These are phyloP conservation scores for Apolygus lucorum DNA, from an alignment of 1,140 invertebrate species.

Conservation along the genomic window DNA sequence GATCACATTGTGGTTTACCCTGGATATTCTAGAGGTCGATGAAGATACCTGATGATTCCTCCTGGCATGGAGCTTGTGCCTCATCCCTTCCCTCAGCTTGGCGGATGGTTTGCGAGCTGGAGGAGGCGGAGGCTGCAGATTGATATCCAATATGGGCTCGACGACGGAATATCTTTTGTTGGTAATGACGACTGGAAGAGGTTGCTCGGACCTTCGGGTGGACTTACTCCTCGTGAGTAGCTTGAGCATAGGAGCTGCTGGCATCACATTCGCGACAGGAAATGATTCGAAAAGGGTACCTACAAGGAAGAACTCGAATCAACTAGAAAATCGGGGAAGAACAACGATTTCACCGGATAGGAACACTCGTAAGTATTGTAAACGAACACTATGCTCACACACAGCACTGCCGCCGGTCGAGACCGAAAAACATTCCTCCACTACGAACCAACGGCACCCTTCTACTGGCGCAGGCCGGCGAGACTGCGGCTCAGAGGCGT, in stretches of 20 bases:
- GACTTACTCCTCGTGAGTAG: slow-evolving; percentile 21
- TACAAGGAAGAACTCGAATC: no score
- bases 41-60: slow-evolving; percentile 16
- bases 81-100: slow-evolving; percentile 21
- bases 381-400: not conserved
- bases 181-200: slow-evolving; percentile 18
- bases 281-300: not conserved
- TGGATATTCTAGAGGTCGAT: not conserved
- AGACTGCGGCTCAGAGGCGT: not conserved
- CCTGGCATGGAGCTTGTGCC: slow-evolving; percentile 19
- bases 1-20: not conserved
- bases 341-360: no score
- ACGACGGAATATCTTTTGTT: slow-evolving; percentile 15
- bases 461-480: not conserved
- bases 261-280: slow-evolving; percentile 19
- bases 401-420: not conserved
- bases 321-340: no score
- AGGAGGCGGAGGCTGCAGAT: slow-evolving; percentile 11
- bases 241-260: slow-evolving; percentile 25
- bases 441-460: not conserved
- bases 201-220: slow-evolving; percentile 18
- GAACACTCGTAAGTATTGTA: no score
- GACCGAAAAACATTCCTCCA: not conserved
- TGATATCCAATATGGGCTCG: not conserved
- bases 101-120: slow-evolving; percentile 13